phyloP scores from a whole-genome alignment of 2,888 invertebrate genomes.

The Caenorhabditis virilis region DNA sequence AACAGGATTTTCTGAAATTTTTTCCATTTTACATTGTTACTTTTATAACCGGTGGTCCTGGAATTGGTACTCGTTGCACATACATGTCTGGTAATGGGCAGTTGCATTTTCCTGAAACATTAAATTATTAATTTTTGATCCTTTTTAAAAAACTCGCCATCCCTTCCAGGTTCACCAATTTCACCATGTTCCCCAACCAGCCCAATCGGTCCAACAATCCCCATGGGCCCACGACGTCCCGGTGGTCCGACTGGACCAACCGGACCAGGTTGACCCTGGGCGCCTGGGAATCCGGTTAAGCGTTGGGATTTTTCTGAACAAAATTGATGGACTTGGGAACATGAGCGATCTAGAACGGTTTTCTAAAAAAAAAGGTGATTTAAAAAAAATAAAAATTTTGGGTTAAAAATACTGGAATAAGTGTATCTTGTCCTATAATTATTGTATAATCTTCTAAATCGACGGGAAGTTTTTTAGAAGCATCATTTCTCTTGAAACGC shows the following conservation, averaged over 20 bases:
- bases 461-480: conserved; percentile 35
- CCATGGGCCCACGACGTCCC: conserved; percentile 54
- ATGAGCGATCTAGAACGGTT: conserved; percentile 62
- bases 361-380: conserved; percentile 37
- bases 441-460: conserved; percentile 63
- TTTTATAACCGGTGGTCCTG: conserved; percentile 66
- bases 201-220: conserved; percentile 53
- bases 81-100: conserved; percentile 67
- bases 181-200: conserved; percentile 60
- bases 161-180: conserved; percentile 54
- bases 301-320: conserved; percentile 61
- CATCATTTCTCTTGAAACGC: neutral
- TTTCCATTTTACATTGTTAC: conserved; percentile 14
- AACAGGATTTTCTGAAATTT: neutral
- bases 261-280: conserved; percentile 34
- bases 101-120: conserved; percentile 59
- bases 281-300: conserved; percentile 57
- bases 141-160: too few species aligned
- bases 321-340: conserved; percentile 62
- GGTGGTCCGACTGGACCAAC: conserved; percentile 57
- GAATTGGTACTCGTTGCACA: conserved; percentile 63
- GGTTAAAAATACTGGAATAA: conserved; percentile 55
- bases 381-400: conserved; percentile 5
- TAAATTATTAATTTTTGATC: too few species aligned
- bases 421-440: conserved; percentile 65